A percentile compares a stretch with the other conserved stretches of the same genome.
Evolutionary conservation across 2,888 invertebrate species (phyloP).

Genomic region (Hypsopygia costalis): DNA sequence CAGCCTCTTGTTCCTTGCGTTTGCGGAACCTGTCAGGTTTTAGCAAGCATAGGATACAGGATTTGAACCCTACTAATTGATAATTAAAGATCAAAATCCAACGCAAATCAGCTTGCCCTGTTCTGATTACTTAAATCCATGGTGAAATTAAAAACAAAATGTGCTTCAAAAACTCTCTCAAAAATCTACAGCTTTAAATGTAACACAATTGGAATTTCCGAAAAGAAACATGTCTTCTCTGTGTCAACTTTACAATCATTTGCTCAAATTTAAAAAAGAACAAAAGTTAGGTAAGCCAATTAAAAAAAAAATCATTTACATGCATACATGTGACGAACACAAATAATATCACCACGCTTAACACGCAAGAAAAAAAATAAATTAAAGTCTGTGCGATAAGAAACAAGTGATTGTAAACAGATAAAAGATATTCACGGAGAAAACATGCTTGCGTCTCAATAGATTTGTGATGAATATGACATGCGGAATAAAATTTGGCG

Average conservation of each 20-base stretch:
- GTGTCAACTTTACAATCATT: conserved; percentile 39
- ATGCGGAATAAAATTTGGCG: conserved; percentile 36
- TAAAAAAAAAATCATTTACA: conserved; percentile 21
- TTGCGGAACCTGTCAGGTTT: conserved; percentile 89
- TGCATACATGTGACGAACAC: conserved; percentile 44
- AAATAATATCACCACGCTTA: conserved; percentile 33
- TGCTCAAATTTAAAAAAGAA: conserved; percentile 22
- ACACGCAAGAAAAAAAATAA: conserved; percentile 25
- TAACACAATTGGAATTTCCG: not conserved
- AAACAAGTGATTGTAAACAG: conserved; percentile 59
- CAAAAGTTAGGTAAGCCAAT: conserved; percentile 24
- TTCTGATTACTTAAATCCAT: conserved; percentile 3
- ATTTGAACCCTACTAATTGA: not conserved
- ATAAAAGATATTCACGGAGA: conserved; percentile 44
- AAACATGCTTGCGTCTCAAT: conserved; percentile 56
- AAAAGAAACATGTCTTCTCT: conserved; percentile 50
- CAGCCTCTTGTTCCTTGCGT: conserved; percentile 91
- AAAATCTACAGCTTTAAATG: conserved; percentile 7
- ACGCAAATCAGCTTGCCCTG: conserved; percentile 5
- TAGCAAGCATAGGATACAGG: conserved; percentile 7
- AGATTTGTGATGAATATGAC: conserved; percentile 29
- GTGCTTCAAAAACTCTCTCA: conserved; percentile 9
- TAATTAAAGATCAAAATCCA: not conserved
- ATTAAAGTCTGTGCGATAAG: conserved; percentile 30
- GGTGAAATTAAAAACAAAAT: conserved; percentile 5